Percentiles rank a stretch among this genome's conserved stretches.
Evolutionary conservation across 2,113 vertebrate genomes (phyloP).

Genomic region (Bufo gargarizans): DNA sequence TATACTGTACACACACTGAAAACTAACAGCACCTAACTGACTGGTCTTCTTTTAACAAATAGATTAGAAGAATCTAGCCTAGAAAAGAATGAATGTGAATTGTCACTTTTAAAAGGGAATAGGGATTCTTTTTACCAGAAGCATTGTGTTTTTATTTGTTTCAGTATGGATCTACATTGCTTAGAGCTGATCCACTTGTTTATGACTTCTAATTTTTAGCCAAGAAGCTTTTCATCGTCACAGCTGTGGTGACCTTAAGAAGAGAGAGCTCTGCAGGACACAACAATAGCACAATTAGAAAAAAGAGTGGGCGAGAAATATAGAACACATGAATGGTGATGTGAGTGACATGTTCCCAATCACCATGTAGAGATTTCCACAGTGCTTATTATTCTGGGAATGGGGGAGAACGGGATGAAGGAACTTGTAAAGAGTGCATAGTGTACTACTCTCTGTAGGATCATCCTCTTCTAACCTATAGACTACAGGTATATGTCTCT

Average conservation of each 20-base stretch:
- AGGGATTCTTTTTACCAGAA: neutral
- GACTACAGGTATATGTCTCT: no score
- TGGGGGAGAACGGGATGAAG: neutral
- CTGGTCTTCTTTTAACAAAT: no score
- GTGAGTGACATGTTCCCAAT: constrained; percentile 17
- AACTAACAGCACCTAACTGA: no score
- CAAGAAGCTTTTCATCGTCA: neutral
- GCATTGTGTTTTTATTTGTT: neutral
- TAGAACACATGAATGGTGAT: constrained; percentile 7
- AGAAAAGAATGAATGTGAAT: neutral
- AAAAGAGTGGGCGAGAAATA: constrained; percentile 11
- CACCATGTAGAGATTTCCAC: constrained; percentile 17
- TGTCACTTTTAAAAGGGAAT: neutral
- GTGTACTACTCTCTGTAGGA: neutral
- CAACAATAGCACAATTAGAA: constrained; percentile 8
- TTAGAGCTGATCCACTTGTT: neutral
- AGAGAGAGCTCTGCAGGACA: constrained; percentile 19
- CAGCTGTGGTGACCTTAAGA: constrained; percentile 14
- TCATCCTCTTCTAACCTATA: no score
- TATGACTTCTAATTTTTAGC: neutral
- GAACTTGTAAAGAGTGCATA: neutral
- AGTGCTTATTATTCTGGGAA: neutral
- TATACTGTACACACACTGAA: no score
- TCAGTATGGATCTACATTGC: neutral
- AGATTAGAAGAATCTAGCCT: no score